Evolutionary conservation across 2,888 invertebrate genomes (phyloP).

Genomic region (Linyphia triangularis): DNA sequence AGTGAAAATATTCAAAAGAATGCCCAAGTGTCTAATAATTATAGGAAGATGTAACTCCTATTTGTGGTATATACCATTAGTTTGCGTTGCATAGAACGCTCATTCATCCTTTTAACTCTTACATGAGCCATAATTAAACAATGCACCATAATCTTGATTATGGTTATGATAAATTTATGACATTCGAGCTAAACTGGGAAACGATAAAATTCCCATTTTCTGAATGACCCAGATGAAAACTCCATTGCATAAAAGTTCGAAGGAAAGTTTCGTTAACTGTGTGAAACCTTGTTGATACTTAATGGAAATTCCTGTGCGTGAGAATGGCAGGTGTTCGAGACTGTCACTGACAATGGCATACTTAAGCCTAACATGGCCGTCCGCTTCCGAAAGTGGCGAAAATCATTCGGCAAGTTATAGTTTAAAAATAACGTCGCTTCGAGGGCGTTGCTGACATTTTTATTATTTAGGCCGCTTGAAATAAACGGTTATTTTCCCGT

Average conservation of each 20-base stretch:
- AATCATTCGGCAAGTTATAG: conserved; percentile 36
- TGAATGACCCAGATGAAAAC: background rate
- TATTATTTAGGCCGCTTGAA: conserved; percentile 64
- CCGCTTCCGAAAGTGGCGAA: conserved; percentile 32
- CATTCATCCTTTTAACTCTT: too few relatives aligned
- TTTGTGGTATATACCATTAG: too few relatives aligned
- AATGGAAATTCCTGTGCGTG: conserved; percentile 29
- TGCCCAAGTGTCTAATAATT: too few relatives aligned
- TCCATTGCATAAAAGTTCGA: background rate
- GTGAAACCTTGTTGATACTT: conserved; percentile 32
- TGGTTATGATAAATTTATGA: background rate
- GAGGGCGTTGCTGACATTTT: conserved; percentile 72
- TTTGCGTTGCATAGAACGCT: too few relatives aligned
- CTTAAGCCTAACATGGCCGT: conserved; percentile 40
- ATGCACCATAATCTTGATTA: too few relatives aligned
- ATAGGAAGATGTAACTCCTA: too few relatives aligned
- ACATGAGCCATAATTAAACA: too few relatives aligned
- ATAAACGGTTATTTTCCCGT: conserved; percentile 37
- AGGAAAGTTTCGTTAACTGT: background rate
- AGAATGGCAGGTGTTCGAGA: conserved; percentile 31
- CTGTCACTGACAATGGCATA: conserved; percentile 22
- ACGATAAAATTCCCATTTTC: background rate
- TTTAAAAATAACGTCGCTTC: conserved; percentile 65
- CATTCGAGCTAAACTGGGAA: background rate
- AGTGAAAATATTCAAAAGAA: too few relatives aligned